These are phyloP conservation scores for Ladona fulva DNA, from an alignment of 1,140 invertebrate genomes.

Conservation along the genomic window DNA sequence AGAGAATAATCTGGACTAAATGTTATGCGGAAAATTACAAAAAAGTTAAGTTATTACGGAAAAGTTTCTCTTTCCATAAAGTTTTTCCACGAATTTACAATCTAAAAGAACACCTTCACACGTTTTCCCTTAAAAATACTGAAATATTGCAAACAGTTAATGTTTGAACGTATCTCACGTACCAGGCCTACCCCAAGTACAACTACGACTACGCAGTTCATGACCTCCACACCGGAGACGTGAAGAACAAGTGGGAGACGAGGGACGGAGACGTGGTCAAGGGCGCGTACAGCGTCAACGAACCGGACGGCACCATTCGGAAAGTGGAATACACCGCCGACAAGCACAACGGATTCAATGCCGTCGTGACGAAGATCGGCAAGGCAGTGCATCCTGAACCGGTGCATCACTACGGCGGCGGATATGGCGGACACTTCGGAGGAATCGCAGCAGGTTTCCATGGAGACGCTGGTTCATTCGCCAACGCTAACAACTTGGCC, in stretches of 20 bases:
- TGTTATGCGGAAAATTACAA: too few relatives aligned
- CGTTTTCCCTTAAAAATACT: too few relatives aligned
- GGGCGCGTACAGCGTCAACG: constrained; percentile 27
- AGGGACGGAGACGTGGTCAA: constrained; percentile 48
- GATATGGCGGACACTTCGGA: background rate
- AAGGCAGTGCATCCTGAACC: constrained; percentile 33
- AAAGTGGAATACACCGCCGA: constrained; percentile 26
- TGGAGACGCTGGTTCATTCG: background rate
- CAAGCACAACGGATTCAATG: constrained; percentile 26
- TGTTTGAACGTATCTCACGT: too few relatives aligned
- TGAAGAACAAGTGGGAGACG: constrained; percentile 53
- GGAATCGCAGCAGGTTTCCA: background rate
- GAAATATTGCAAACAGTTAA: too few relatives aligned
- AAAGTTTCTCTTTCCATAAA: too few relatives aligned
- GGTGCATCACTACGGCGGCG: constrained; percentile 1
- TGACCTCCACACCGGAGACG: constrained; percentile 53
- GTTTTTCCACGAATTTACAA: too few relatives aligned
- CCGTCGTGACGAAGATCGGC: constrained; percentile 33
- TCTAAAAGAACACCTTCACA: too few relatives aligned
- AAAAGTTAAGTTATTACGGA: too few relatives aligned
- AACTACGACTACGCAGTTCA: constrained; percentile 59
- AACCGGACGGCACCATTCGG: constrained; percentile 27
- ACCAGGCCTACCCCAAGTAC: constrained; percentile 42
- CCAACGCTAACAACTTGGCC: background rate
- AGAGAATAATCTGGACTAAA: too few relatives aligned